Conservation (phyloP, 2,113 vertebrate species). For the Albula goreensis region DNA sequence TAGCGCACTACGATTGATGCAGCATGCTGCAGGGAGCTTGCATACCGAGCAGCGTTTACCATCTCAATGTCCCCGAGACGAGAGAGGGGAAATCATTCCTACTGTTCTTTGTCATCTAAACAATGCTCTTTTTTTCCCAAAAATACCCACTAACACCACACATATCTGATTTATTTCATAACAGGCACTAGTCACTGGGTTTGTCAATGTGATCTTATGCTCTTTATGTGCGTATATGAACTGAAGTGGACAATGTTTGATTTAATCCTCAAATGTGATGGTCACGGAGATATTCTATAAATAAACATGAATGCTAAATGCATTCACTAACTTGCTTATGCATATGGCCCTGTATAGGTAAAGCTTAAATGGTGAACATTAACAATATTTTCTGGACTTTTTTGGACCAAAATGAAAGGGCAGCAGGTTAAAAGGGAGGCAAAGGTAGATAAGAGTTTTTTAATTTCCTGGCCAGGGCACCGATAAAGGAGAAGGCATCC, state of each 20-base stretch:
- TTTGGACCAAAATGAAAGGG: conserved; percentile 28
- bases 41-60: background rate
- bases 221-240: background rate
- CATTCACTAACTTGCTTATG: background rate
- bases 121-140: background rate
- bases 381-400: conserved; percentile 21
- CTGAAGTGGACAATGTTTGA: background rate
- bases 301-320: background rate
- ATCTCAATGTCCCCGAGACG: background rate
- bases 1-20: background rate
- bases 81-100: background rate
- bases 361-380: background rate
- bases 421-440: conserved; percentile 4
- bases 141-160: background rate
- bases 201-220: background rate
- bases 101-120: background rate
- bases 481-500: conserved; percentile 8
- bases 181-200: background rate
- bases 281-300: background rate
- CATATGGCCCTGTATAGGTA: background rate
- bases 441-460: conserved; percentile 10
- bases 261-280: background rate
- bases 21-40: background rate
- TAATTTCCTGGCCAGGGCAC: conserved; percentile 20
- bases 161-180: background rate